These are phyloP conservation scores for Drosophila arawakana DNA, from an alignment of 1,140 invertebrate species.

Conservation along the genomic window DNA sequence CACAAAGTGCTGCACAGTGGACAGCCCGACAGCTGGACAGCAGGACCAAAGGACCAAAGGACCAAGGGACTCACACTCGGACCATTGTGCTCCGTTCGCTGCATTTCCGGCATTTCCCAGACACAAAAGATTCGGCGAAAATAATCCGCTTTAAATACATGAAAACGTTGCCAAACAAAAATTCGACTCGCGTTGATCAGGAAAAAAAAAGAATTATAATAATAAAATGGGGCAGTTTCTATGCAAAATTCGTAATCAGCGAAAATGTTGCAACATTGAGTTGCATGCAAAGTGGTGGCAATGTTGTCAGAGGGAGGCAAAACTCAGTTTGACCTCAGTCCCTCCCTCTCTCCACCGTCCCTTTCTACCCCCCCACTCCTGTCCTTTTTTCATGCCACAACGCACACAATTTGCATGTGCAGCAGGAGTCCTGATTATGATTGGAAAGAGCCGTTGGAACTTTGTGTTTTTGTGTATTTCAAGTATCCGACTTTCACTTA, in stretches of 20 bases:
- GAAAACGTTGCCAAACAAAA: constrained; percentile 74
- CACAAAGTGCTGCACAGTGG: background rate
- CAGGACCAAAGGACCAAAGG: constrained; percentile 24
- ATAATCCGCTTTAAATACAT: constrained; percentile 80
- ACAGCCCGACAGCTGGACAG: background rate
- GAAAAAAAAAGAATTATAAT: background rate
- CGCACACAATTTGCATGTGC: constrained; percentile 79
- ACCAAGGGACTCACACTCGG: background rate
- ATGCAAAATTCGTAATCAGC: constrained; percentile 60
- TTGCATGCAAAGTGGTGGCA: constrained; percentile 38
- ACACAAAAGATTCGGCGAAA: constrained; percentile 64
- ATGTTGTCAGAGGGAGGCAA: background rate
- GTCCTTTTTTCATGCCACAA: constrained; percentile 64
- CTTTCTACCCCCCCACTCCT: constrained; percentile 39
- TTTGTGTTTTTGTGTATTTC: constrained; percentile 27
- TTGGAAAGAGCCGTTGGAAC: constrained; percentile 33
- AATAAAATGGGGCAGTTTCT: constrained; percentile 51
- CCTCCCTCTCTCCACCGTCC: constrained; percentile 1
- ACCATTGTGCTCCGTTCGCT: constrained; percentile 56
- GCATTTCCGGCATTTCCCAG: constrained; percentile 53
- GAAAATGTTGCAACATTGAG: constrained; percentile 5
- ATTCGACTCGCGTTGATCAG: constrained; percentile 34
- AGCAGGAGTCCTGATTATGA: constrained; percentile 60
- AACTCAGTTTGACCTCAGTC: constrained; percentile 60
- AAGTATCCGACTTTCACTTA: constrained; percentile 72